Conservation (phyloP, 2,797 vertebrate genomes). For the Hypotaenidia philippensis region DNA sequence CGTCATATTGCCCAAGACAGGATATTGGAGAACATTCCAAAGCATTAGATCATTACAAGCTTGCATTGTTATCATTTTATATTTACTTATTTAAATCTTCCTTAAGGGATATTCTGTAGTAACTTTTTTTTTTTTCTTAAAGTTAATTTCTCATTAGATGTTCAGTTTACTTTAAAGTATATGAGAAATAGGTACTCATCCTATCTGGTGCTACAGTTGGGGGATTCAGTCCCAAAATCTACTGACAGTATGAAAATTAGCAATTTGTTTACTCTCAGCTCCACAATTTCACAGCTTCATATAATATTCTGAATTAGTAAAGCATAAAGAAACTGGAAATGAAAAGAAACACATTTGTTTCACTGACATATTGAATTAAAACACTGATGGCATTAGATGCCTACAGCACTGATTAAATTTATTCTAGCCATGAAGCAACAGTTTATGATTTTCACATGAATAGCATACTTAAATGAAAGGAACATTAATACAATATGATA, state of each 20-base stretch:
- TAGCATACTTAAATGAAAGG: conserved; percentile 79
- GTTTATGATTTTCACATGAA: conserved; percentile 82
- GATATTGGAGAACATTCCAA: background rate
- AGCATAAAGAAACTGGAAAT: conserved; percentile 61
- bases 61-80: background rate
- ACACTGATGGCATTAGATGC: conserved; percentile 66
- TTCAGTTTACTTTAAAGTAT: background rate
- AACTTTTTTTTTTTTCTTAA: background rate
- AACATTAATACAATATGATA: conserved; percentile 83
- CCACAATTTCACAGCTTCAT: conserved; percentile 16
- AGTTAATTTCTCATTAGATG: background rate
- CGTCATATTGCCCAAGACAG: background rate
- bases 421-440: conserved; percentile 77
- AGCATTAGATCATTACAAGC: background rate
- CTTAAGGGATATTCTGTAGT: background rate
- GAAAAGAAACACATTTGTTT: conserved; percentile 63
- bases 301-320: conserved; percentile 55
- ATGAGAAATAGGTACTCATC: background rate
- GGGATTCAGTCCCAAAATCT: background rate
- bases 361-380: conserved; percentile 71
- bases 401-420: conserved; percentile 75
- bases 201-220: background rate
- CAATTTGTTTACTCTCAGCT: conserved; percentile 36
- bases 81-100: background rate
- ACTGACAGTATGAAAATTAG: background rate